Base-by-base conservation (phyloP, 2,113 vertebrate species). In the Lamprologus speciosus region DNA sequence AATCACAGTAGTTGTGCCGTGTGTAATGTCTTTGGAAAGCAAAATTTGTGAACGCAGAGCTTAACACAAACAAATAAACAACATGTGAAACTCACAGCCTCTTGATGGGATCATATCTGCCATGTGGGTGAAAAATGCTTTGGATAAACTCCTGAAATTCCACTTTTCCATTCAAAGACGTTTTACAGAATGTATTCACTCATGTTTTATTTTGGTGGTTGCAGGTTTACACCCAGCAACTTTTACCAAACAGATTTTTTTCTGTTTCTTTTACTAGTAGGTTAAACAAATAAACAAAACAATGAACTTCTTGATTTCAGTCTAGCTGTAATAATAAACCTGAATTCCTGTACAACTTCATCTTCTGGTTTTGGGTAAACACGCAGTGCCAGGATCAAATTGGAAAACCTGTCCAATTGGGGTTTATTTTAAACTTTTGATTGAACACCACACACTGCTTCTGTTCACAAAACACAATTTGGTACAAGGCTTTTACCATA, bases 81-180 rank as follows among this genome's bases (percentile, higher is more conserved):
- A 33, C 68, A 28, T 13, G 45, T 50, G 53, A 83, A 45, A 35
- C 51, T 6, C 42, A 16, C 84, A n/a, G 47, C 17, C 79, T 80
- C 12, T 79, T 8, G 8, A 47, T 79, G 31, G 68, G 35, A 21
- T 26, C 14, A 45, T 0, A 73, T 23, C 58, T 82, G 73, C 47
- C 60, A 19, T 2, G n/a, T 19, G 23, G 33, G 31, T 82, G 5
- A 70, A 79, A 85, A 84, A 90, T 80, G 58, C 33, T 75, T 81
- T 57, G 4, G 8, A 45, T 75, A 23, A 54, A 31, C 50, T 33
- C 7, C 19, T 33, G 51, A 68, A 68, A 5, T 73, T 26, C 21
- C 7, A 51, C 7, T 33, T 45, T 45, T 73, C 37, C 21, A 73
- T 42, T 73, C 0, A 73, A 73, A 70, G 4, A 42, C 0, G 1